A percentile compares a stretch with the other conserved stretches of the same genome.
Evolutionary conservation across 2,888 invertebrate species (phyloP).

Genomic region (Pyrrhosoma nymphula): DNA sequence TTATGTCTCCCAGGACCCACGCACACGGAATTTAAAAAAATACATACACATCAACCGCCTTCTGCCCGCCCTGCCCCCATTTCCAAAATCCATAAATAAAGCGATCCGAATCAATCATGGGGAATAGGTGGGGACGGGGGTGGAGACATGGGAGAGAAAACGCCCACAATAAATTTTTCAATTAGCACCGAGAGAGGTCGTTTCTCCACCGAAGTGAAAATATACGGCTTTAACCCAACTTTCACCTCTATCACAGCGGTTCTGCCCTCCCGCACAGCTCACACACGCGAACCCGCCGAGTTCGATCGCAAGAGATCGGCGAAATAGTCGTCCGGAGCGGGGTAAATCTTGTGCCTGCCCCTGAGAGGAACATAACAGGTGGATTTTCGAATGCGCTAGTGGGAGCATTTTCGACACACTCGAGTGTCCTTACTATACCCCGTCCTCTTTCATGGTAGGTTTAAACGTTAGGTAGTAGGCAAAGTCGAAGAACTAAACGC

Average conservation of each 20-base stretch:
- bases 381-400: too few species aligned
- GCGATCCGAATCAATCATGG: background rate
- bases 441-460: too few species aligned
- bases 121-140: conserved; percentile 1
- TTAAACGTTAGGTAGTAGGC: too few species aligned
- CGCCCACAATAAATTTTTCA: conserved; percentile 60
- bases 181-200: conserved; percentile 44
- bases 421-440: too few species aligned
- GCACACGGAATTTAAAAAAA: background rate
- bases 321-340: background rate
- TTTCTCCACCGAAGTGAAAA: conserved; percentile 51
- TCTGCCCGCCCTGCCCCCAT: background rate
- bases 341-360: too few species aligned
- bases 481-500: too few species aligned
- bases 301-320: background rate
- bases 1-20: background rate
- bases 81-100: background rate
- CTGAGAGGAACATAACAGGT: too few species aligned
- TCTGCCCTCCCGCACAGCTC: background rate
- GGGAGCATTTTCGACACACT: too few species aligned
- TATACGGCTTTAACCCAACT: conserved; percentile 51
- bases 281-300: background rate
- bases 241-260: conserved; percentile 53
- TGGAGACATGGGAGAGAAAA: background rate
- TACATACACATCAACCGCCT: background rate